Percentiles rank a stretch among this genome's conserved stretches.
Conservation (phyloP, 2,797 vertebrate species). For the Potorous gilbertii region DNA sequence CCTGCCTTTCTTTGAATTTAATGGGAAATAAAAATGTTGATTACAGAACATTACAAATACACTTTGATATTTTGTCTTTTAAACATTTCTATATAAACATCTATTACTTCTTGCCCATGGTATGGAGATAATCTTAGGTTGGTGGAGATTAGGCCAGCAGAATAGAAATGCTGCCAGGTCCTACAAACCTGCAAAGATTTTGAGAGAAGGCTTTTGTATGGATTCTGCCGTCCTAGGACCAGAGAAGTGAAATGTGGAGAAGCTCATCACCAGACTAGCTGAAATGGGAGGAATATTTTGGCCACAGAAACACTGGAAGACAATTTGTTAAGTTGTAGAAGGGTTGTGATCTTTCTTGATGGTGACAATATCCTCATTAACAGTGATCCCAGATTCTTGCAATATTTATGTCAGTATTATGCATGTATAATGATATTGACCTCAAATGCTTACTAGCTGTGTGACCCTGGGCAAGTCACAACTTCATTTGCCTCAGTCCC, state of each 20-base stretch:
- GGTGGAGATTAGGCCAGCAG: background rate
- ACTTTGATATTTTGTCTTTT: background rate
- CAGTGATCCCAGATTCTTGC: background rate
- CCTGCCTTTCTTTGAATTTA: background rate
- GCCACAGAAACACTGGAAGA: background rate
- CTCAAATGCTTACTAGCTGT: background rate
- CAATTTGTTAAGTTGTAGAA: background rate
- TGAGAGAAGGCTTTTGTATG: background rate
- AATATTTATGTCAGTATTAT: background rate
- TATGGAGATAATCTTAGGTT: background rate
- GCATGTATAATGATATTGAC: background rate
- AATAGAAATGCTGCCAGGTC: background rate
- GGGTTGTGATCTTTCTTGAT: background rate
- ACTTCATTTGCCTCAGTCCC: background rate
- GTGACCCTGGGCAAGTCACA: background rate
- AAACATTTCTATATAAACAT: background rate
- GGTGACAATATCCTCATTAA: background rate
- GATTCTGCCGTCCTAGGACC: background rate
- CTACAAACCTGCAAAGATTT: background rate
- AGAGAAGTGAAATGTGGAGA: background rate
- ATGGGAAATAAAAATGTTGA: background rate
- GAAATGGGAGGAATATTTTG: background rate
- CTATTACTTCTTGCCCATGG: no score
- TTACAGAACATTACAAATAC: background rate
- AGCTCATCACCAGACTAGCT: background rate